Evolutionary conservation across 2,888 invertebrate species (phyloP).

Genomic region (Tillus elongatus): DNA sequence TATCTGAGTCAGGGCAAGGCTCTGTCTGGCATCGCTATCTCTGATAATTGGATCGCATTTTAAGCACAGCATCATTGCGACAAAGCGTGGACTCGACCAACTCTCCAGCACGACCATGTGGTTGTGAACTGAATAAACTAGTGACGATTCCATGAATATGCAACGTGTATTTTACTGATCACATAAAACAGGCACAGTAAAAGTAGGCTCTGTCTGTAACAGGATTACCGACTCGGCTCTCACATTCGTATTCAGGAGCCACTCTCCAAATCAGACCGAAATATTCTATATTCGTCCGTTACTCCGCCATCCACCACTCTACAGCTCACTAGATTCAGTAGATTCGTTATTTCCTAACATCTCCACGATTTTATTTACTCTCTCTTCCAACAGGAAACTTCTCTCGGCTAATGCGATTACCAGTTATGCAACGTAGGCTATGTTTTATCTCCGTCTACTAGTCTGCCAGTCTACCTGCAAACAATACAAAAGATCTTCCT

Average conservation of each 20-base stretch:
- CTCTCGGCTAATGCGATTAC: too few species aligned
- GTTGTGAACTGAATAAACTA: constrained; percentile 28
- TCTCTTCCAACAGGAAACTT: constrained; percentile 9
- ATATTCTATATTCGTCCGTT: constrained; percentile 32
- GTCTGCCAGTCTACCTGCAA: too few species aligned
- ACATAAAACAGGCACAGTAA: constrained; percentile 33
- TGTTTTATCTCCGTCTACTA: too few species aligned
- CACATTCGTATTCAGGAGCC: constrained; percentile 29
- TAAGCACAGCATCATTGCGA: constrained; percentile 21
- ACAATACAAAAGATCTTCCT: too few species aligned
- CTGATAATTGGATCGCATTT: constrained; percentile 32
- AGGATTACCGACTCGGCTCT: constrained; percentile 29
- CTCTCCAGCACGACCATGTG: too few species aligned
- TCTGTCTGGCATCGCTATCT: constrained; percentile 27
- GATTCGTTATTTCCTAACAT: constrained; percentile 21
- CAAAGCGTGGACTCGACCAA: constrained; percentile 25
- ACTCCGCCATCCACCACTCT: too few species aligned
- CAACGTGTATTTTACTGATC: constrained; percentile 35
- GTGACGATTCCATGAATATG: constrained; percentile 33
- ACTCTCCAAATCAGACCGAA: constrained; percentile 28
- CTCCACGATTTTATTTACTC: constrained; percentile 20
- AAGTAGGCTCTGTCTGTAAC: constrained; percentile 31
- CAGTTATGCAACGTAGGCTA: too few species aligned
- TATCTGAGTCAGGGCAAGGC: constrained; percentile 26
- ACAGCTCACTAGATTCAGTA: too few species aligned